Percentiles rank a stretch among this genome's conserved stretches.
Evolutionary conservation across 2,888 invertebrate species (phyloP).

Genomic region (Meandrusa payeni): DNA sequence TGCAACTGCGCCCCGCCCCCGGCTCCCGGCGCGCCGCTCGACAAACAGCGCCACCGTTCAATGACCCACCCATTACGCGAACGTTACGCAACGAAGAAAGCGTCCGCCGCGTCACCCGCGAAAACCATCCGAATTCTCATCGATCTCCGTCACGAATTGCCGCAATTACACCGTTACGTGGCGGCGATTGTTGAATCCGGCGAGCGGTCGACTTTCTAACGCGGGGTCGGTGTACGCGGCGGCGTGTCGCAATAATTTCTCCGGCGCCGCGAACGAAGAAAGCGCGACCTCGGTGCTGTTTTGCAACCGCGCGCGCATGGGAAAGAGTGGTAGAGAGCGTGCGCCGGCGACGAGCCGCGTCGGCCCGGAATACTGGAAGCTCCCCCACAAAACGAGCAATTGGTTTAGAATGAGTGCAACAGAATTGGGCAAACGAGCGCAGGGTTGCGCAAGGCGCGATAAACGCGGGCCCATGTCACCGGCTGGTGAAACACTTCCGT

Average conservation of each 20-base stretch:
- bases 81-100: conserved; percentile 78
- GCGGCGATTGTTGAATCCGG: conserved; percentile 72
- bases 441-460: conserved; percentile 69
- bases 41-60: conserved; percentile 59
- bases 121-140: conserved; percentile 70
- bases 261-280: conserved; percentile 77
- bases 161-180: conserved; percentile 77
- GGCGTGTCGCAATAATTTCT: conserved; percentile 80
- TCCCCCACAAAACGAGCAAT: conserved; percentile 38
- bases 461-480: conserved; percentile 72
- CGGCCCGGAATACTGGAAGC: no score
- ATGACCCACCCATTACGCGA: conserved; percentile 70
- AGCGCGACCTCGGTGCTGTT: conserved; percentile 78
- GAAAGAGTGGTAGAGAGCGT: conserved; percentile 23
- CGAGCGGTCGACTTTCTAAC: conserved; percentile 80
- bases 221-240: conserved; percentile 76
- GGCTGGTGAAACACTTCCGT: conserved; percentile 78
- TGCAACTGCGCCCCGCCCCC: conserved; percentile 54
- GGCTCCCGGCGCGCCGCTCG: conserved; percentile 44
- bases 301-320: conserved; percentile 65
- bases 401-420: conserved; percentile 43
- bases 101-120: conserved; percentile 68
- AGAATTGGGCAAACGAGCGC: conserved; percentile 65
- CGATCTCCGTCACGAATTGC: conserved; percentile 69
- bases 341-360: conserved; percentile 6